Percentiles rank a stretch among this genome's conserved stretches.
Evolutionary conservation across 2,797 vertebrate species (phyloP).

Genomic region (Coccyzus lansbergi): DNA sequence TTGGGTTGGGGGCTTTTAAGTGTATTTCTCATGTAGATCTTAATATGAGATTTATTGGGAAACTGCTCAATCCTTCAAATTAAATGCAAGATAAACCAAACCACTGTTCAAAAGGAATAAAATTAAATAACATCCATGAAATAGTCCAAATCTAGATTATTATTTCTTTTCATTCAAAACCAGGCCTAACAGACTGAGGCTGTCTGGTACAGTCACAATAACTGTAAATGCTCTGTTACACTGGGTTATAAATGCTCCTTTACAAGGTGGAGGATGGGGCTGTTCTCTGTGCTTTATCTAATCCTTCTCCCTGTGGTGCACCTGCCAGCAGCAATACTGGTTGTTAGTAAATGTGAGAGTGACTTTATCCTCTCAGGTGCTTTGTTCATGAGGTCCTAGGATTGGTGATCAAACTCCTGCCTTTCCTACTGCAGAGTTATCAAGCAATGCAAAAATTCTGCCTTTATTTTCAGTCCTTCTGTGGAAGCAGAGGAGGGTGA

Average conservation of each 20-base stretch:
- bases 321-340: not conserved
- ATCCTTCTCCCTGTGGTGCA: not conserved
- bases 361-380: not conserved
- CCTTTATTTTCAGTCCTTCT: not conserved
- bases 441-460: not conserved
- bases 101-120: not conserved
- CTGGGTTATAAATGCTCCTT: not conserved
- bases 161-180: not conserved
- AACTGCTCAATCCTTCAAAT: slow-evolving; percentile 7
- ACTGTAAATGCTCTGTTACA: not conserved
- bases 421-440: not conserved
- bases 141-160: not conserved
- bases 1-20: not conserved
- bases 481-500: not conserved
- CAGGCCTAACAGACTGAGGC: not conserved
- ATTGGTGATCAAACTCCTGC: not conserved
- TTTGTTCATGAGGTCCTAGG: not conserved
- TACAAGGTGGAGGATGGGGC: not conserved
- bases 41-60: not conserved
- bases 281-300: not conserved
- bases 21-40: slow-evolving; percentile 12
- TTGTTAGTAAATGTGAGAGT: not conserved
- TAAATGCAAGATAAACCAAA: slow-evolving; percentile 11
- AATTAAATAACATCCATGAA: not conserved
- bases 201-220: not conserved